Percentiles rank a stretch among this genome's conserved stretches.
phyloP scores from a whole-genome alignment of 1,140 invertebrate species.

The Nymphalis io region DNA sequence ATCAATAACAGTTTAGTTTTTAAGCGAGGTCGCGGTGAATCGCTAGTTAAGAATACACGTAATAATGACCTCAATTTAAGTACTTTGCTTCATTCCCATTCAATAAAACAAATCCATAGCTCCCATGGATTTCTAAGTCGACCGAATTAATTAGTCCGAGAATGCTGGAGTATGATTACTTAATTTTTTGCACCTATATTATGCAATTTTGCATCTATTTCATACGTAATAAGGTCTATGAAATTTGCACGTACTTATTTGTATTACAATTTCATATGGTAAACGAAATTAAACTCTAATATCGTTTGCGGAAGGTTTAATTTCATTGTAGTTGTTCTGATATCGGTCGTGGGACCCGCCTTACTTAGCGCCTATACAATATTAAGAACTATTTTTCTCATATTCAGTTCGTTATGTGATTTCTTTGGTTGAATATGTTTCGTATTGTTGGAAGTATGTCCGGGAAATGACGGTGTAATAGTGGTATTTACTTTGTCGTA shows the following conservation, averaged over 20 bases:
- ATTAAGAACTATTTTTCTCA: constrained; percentile 35
- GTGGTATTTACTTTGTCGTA: constrained; percentile 9
- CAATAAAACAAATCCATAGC: constrained; percentile 20
- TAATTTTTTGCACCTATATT: constrained; percentile 11
- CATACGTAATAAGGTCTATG: constrained; percentile 11
- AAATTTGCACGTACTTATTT: constrained; percentile 2
- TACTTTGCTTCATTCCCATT: constrained; percentile 6
- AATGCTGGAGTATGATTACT: constrained; percentile 22
- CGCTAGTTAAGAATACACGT: not conserved
- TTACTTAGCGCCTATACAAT: constrained; percentile 24
- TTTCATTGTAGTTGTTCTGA: not conserved
- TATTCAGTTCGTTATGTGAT: constrained; percentile 34
- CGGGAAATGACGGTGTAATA: constrained; percentile 26
- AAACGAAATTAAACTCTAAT: constrained; percentile 2
- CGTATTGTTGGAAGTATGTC: constrained; percentile 32
- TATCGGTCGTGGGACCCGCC: constrained; percentile 33
- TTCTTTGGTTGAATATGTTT: constrained; percentile 27
- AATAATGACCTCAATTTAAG: constrained; percentile 9
- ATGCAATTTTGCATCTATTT: constrained; percentile 14
- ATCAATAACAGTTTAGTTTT: not conserved
- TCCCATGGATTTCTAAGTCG: constrained; percentile 38
- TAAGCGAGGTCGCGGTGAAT: not conserved
- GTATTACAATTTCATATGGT: not conserved
- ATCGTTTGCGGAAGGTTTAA: not conserved
- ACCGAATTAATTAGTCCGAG: constrained; percentile 38